Percentiles rank a stretch among this genome's conserved stretches.
Evolutionary conservation across 2,113 vertebrate genomes (phyloP).

Genomic region (Apeltes quadracus): DNA sequence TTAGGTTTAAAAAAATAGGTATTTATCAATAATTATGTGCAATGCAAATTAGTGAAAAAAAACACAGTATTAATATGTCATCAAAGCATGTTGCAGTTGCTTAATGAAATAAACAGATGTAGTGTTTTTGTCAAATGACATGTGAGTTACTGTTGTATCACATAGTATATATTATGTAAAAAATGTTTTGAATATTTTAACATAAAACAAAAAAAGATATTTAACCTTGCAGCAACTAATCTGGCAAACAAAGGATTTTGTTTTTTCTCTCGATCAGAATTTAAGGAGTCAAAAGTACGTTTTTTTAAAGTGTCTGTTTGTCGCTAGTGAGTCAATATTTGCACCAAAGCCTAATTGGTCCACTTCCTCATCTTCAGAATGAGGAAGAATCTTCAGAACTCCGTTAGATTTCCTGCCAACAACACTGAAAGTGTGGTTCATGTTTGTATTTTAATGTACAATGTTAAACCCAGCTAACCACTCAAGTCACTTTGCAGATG

Average conservation of each 20-base stretch:
- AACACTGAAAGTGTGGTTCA: neutral
- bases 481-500: neutral
- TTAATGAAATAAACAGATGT: neutral
- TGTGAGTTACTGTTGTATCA: neutral
- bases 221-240: neutral
- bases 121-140: neutral
- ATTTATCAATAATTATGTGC: neutral
- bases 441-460: neutral
- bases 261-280: neutral
- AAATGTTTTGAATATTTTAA: neutral
- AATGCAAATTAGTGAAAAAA: neutral
- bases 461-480: neutral
- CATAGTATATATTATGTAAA: neutral
- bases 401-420: neutral
- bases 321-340: neutral
- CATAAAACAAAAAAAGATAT: neutral
- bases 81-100: neutral
- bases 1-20: neutral
- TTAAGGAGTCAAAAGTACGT: neutral
- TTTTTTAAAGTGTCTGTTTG: neutral
- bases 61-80: neutral
- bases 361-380: too few species aligned
- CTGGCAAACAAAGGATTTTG: neutral
- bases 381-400: neutral
- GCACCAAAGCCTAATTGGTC: neutral